These are phyloP conservation scores for Linepithema humile DNA, from an alignment of 1,140 invertebrate genomes.

Conservation along the genomic window DNA sequence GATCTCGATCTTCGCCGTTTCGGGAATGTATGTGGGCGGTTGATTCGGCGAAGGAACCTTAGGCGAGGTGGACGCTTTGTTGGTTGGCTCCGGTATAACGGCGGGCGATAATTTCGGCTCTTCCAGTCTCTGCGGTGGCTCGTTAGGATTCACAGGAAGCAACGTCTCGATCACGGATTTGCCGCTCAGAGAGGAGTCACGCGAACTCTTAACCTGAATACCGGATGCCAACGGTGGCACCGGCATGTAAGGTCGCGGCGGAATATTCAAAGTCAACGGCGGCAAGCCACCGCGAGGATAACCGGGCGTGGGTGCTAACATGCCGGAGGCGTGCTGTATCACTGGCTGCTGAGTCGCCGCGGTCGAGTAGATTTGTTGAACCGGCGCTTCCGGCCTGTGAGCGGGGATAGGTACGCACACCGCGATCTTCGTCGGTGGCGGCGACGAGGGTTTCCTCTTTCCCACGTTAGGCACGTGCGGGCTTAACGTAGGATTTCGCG, in stretches of 20 bases:
- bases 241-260: constrained; percentile 80
- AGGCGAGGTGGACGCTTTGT: constrained; percentile 81
- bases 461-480: constrained; percentile 65
- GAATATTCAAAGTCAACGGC: constrained; percentile 80
- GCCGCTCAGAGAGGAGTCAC: constrained; percentile 65
- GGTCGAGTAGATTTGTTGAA: constrained; percentile 81
- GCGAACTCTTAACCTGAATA: constrained; percentile 73
- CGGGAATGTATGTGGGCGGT: constrained; percentile 82
- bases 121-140: constrained; percentile 73
- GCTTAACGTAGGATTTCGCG: constrained; percentile 65
- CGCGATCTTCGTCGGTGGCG: constrained; percentile 74
- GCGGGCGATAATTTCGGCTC: constrained; percentile 81
- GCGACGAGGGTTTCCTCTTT: constrained; percentile 68
- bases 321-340: constrained; percentile 82
- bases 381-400: constrained; percentile 74
- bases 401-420: constrained; percentile 78
- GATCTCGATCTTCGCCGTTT: constrained; percentile 82
- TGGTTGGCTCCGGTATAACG: constrained; percentile 78
- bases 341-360: constrained; percentile 81
- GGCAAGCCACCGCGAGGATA: constrained; percentile 81
- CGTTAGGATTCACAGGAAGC: constrained; percentile 77
- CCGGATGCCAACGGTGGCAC: constrained; percentile 75
- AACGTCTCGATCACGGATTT: constrained; percentile 82
- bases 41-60: constrained; percentile 83
- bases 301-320: constrained; percentile 78